Evolutionary conservation across 2,888 invertebrate species (phyloP), one percentile per base, ranked within the genome.

Genomic region (Crocallis elinguaria): DNA sequence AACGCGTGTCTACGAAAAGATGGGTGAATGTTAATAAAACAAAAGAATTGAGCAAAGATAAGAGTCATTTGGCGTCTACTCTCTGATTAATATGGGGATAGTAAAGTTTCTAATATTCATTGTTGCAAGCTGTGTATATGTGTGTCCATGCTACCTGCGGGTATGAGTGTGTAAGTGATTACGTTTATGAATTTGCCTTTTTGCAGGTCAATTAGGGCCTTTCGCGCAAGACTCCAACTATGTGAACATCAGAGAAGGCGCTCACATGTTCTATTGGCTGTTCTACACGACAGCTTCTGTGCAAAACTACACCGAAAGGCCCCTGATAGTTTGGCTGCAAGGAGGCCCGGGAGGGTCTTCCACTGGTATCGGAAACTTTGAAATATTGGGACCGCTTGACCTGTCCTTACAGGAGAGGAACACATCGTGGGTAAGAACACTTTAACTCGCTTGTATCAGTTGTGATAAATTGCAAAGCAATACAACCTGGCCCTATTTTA

Each of bases 211-310:
- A 57, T 94, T 94, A 62, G 95, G 94, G 1, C 81, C 92, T 0
- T 94, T 93, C 8, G 90, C 93, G 44, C 95, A 96, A 84, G 94
- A 94, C 71, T 96, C 94, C 94, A 95, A 93, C 6, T 95, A 94
- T 80, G 94, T 95, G 2, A 93, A 93, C 50, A 95, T 97, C 0
- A 92, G 96, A 0, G 92, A 92, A 2, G 93, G 94, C 0, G 96
- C 96, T 0, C 94, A 96, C 66, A 95, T 96, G 94, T 97, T 97
- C 81, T 97, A 96, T 93, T 97, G 97, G 97, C 82, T 98, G 25
- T 97, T 95, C 75, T 95, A 95, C 73, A 95, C 95, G 9, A 94
- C 94, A 0, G 93, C 94, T 0, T 84, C 92, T 39, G 94, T 94
- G 0, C 62, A 71, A 3, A 88, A 89, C 35, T 93, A 94, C 71